Evolutionary conservation across 2,888 invertebrate genomes (phyloP).

Genomic region (Drosophila pseudotakahashii): DNA sequence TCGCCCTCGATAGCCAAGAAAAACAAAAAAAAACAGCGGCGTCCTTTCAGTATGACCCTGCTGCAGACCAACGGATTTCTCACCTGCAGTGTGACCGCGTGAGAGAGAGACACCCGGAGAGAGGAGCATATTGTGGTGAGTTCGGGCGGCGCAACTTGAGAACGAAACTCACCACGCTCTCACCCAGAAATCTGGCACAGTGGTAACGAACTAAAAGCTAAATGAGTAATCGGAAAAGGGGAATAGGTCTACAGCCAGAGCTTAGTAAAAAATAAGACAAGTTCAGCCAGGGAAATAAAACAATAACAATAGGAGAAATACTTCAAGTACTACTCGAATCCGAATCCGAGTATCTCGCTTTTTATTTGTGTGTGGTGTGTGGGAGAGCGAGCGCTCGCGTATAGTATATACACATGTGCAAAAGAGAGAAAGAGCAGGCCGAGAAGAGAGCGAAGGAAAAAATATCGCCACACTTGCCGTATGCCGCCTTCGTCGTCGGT

Average conservation of each 20-base stretch:
- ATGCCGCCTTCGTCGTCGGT: conserved; percentile 77
- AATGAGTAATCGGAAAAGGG: conserved; percentile 24
- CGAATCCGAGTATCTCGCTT: too few species aligned
- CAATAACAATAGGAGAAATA: conserved; percentile 37
- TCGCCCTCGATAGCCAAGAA: conserved; percentile 19
- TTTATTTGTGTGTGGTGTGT: conserved; percentile 1
- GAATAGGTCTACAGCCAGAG: not conserved
- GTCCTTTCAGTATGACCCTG: conserved; percentile 29
- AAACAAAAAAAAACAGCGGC: conserved; percentile 13
- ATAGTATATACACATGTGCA: conserved; percentile 36
- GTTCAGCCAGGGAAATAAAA: conserved; percentile 6
- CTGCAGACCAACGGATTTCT: conserved; percentile 11
- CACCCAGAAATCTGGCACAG: conserved; percentile 46
- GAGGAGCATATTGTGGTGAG: conserved; percentile 67
- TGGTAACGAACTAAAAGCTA: conserved; percentile 21
- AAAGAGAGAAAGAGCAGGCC: conserved; percentile 29
- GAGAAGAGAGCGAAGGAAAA: conserved; percentile 20
- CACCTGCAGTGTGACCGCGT: conserved; percentile 31
- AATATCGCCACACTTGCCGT: conserved; percentile 70
- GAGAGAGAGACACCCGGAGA: conserved; percentile 7
- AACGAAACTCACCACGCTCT: conserved; percentile 33
- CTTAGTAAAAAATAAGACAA: not conserved
- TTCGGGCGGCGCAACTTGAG: conserved; percentile 19
- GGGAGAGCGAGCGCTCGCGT: conserved; percentile 18
- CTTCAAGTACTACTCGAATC: not conserved